These are phyloP conservation scores for Peromyscus nudipes DNA, from an alignment of 2,797 vertebrate genomes.

Conservation along the genomic window DNA sequence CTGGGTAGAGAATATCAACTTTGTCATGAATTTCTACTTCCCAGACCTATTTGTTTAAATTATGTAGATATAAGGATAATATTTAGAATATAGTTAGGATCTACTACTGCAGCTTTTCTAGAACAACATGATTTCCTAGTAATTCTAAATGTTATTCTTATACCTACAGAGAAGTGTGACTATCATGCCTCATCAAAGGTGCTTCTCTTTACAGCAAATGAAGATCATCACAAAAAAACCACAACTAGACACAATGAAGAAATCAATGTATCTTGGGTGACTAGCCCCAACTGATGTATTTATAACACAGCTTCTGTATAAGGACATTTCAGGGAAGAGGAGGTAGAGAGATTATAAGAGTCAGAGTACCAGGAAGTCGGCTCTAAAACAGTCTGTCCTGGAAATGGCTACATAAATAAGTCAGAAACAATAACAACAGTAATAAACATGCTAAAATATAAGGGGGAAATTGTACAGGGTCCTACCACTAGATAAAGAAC, in stretches of 20 bases:
- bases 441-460: neutral
- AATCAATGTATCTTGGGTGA: neutral
- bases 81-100: neutral
- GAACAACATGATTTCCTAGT: neutral
- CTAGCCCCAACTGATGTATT: neutral
- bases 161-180: neutral
- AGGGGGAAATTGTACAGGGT: neutral
- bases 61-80: neutral
- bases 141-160: neutral
- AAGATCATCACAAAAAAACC: neutral
- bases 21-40: neutral
- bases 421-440: neutral
- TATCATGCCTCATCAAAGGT: neutral
- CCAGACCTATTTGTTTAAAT: neutral
- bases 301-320: neutral
- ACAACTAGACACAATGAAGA: neutral
- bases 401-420: neutral
- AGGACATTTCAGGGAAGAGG: neutral
- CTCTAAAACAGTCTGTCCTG: neutral
- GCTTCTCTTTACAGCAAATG: neutral
- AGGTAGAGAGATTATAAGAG: neutral
- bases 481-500: neutral
- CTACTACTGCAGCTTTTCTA: neutral
- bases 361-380: neutral
- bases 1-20: neutral